phyloP scores from a whole-genome alignment of 1,140 invertebrate species.

The Ptiloglossa arizonensis region DNA sequence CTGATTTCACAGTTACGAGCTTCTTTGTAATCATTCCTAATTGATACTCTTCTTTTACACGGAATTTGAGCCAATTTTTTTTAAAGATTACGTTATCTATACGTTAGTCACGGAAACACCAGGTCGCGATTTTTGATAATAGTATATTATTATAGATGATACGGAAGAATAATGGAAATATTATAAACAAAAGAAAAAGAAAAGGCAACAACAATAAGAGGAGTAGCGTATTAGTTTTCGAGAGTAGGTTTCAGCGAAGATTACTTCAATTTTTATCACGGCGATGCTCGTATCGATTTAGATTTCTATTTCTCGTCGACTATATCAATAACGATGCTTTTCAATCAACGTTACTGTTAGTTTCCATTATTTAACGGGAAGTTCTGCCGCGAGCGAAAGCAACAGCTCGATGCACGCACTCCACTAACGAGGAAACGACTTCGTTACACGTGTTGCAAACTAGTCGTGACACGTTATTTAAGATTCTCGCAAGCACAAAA shows the following conservation, averaged over 20 bases:
- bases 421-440: background rate
- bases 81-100: conserved; percentile 36
- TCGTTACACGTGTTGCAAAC: background rate
- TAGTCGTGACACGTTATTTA: background rate
- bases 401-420: background rate
- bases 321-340: conserved; percentile 37
- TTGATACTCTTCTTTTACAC: conserved; percentile 70
- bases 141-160: conserved; percentile 57
- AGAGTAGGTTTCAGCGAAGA: background rate
- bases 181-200: background rate
- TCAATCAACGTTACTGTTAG: conserved; percentile 14
- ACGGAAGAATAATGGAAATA: conserved; percentile 44
- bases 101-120: conserved; percentile 48
- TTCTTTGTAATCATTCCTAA: conserved; percentile 72
- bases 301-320: conserved; percentile 22
- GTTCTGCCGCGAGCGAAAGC: background rate
- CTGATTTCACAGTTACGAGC: conserved; percentile 40
- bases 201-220: background rate
- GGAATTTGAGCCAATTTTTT: conserved; percentile 49
- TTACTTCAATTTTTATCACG: conserved; percentile 16
- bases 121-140: conserved; percentile 72
- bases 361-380: conserved; percentile 32
- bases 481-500: conserved; percentile 25
- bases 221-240: background rate
- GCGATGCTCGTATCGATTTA: conserved; percentile 6